These are phyloP conservation scores for Ditula angustiorana DNA, from an alignment of 2,888 invertebrate species.

Conservation along the genomic window DNA sequence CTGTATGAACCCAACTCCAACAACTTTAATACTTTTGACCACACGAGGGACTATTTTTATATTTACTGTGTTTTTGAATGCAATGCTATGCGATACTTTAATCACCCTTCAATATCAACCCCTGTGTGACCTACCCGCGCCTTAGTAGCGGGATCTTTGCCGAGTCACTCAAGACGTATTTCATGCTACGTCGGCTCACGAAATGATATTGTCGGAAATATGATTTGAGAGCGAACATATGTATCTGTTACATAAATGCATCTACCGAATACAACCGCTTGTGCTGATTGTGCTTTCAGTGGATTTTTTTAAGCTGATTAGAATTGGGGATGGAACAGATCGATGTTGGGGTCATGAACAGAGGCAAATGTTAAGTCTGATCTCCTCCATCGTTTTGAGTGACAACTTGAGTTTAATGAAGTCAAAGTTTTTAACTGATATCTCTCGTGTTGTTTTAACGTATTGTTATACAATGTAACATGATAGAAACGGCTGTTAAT, in stretches of 20 bases:
- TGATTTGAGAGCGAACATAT: constrained; percentile 81
- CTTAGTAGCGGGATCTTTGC: constrained; percentile 77
- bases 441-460: too few relatives aligned
- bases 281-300: constrained; percentile 24
- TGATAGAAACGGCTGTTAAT: too few relatives aligned
- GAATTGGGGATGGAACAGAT: not conserved
- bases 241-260: constrained; percentile 68
- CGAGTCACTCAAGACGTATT: constrained; percentile 84
- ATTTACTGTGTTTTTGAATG: not conserved
- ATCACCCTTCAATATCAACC: constrained; percentile 16
- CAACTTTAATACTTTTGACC: too few relatives aligned
- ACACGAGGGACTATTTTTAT: too few relatives aligned
- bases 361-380: not conserved
- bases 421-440: too few relatives aligned
- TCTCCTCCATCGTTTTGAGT: not conserved
- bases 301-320: constrained; percentile 29
- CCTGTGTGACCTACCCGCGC: constrained; percentile 48
- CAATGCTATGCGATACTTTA: not conserved
- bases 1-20: too few relatives aligned
- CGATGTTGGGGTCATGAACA: not conserved
- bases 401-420: too few relatives aligned
- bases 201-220: constrained; percentile 83
- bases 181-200: constrained; percentile 83
- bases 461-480: too few relatives aligned
- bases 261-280: constrained; percentile 18